Evolutionary conservation across 2,888 invertebrate genomes (phyloP), one percentile per base, ranked within the genome.

Genomic region (Cheilosia urbana): DNA sequence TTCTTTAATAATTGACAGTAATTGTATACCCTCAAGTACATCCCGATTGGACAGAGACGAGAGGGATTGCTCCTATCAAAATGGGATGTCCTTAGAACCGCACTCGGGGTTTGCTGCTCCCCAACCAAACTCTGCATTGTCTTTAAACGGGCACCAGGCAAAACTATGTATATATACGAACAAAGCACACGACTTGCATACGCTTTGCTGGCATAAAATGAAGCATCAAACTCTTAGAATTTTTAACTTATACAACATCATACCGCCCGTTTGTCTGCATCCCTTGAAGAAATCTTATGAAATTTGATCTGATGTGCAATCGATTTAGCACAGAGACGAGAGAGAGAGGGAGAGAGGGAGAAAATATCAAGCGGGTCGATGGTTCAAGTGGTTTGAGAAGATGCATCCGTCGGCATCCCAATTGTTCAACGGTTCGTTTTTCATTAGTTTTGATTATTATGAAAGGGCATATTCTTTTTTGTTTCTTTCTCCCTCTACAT

Each of bases 381-480:
- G 63, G 73, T 65, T 75, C 55, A 75, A 75, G 73, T 75, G 73
- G 55, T 65, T 62, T 75, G 63, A 34, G 63, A 55, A 55, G 73
- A 57, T 65, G 45, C 73, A 65, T 63, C 45, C 47, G 73, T 34
- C 24, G 17, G 65, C 73, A 63, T 57, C 73, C 62, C 42, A 65
- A 75, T 75, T 75, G 55, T 63, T 73, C 34, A 63, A 63, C 62
- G 55, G 62, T 63, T 51, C 30, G 42, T 15, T 55, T 47, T 75
- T 55, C 63, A 65, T 63, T 65, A 63, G 53, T 47, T 63, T 73
- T 73, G 45, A 73, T 62, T 63, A 73, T 63, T n/a, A 55, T 40
- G 55, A 63, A 37, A 24, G 17, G 21, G 53, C 34, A 6, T 6
- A 27, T 40, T 34, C 63, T n/a, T 40, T 24, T 55, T 66, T n/a